Base-by-base conservation (phyloP, 2,113 vertebrate species). In the Ornithorhynchus anatinus region DNA sequence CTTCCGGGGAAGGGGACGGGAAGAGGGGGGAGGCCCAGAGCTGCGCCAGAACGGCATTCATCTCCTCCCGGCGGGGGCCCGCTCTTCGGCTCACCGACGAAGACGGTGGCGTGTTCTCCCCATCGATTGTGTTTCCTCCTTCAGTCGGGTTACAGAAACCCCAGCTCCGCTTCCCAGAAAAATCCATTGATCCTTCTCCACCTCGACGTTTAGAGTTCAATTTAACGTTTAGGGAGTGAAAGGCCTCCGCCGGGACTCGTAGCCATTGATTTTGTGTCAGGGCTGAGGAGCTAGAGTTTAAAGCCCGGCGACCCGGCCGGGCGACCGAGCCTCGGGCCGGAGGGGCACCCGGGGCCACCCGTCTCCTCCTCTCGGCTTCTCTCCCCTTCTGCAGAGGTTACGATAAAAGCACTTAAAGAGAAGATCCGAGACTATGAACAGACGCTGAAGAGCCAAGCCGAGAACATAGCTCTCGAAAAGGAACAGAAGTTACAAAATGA, bases 361-460 rank as follows among this genome's bases (percentile, higher is more conserved):
- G 85, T 88, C 77, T 61, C 85, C 72, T 42, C 89, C 66, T 69
- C 1, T 72, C 75, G 61, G 80, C 66, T 80, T 60, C 51, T 25
- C 31, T 61, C 51, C 4, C 79, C 78, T 81, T 78, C 59, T 86
- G 77, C 85, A 99, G 98, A 99, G 93, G 98, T 99, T 89, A 99
- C 98, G 78, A 99, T 99, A 85, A 99, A 99, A 93, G 94, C 95
- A 88, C 95, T 99, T 94, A 99, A 97, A 92, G 98, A 99, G 91
- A 98, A 98, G 92, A 97, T 99, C 90, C 95, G 97, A 50, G 98
- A 99, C 87, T 98, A 98, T 75, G 98, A 99, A 72, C 97, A 97
- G 95, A 96, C 95, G 66, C 87, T 99, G 93, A 98, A 96, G 95
- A 97, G 94, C 89, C 96, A 98, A 90, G 97, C 96, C 0, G 96